Base-by-base conservation (phyloP, 2,888 invertebrate species). In the Artemia sinica region DNA sequence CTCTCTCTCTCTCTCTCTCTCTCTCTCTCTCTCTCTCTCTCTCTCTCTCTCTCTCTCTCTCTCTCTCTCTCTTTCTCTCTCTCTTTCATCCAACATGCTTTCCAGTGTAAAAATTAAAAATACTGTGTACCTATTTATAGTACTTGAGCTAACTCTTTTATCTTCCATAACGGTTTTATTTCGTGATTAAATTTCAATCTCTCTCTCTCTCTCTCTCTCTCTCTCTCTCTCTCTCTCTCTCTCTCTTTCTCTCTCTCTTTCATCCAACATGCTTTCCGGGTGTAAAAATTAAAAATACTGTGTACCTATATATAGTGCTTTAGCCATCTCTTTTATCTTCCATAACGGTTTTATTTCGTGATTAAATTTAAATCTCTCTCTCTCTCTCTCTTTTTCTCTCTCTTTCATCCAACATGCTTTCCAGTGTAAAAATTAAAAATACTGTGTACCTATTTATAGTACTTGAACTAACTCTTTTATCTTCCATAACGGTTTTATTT, bases 161-260 rank as follows among this genome's bases (percentile, higher is more conserved):
- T 41, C 6, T 41, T 41, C 41, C 41, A 41, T 41, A 41, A 41
- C 6, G 41, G 41, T 41, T 41, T 41, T 41, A 41, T 41, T 41
- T 41, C 41, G 6, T 41, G 41, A 41, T 41, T 41, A 41, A 41
- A 41, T 41, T 41, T n/a, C n/a, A n/a, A 67, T 58, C 49, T 50
- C 48, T 1, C 69, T 11, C 63, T 13, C 49, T 12, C 14, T 13
- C 65, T 69, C 51, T 18, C 50, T 14, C 67, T 69, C 68, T 63
- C 49, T 70, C 66, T 70, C 28, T 65, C 48, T 65, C 28, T 65
- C 68, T 58, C 67, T 50, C 68, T 68, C 50, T 50, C 68, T 67
- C 68, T 68, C 14, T 68, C 49, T 70, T 49, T 69, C 66, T 49
- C 69, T 69, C 66, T 69, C 69, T 69, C 69, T 69, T 2, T 28